Conservation (phyloP, 2,113 vertebrate genomes). For the Isichthys henryi region DNA sequence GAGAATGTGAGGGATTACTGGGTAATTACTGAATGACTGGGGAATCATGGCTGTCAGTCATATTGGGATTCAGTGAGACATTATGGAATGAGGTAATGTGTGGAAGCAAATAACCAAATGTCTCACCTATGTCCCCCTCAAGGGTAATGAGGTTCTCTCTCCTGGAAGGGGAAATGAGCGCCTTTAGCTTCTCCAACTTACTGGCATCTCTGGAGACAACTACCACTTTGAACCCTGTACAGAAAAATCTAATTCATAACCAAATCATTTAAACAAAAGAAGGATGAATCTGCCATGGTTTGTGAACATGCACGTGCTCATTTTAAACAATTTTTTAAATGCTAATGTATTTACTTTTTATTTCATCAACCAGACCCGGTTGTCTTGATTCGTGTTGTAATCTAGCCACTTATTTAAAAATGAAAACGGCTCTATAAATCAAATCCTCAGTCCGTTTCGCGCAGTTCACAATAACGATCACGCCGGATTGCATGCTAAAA, state of each 20-base stretch:
- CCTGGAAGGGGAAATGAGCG: constrained; percentile 53
- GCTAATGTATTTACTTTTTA: background rate
- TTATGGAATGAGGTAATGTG: background rate
- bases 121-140: constrained; percentile 68
- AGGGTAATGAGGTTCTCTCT: constrained; percentile 60
- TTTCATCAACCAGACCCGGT: background rate
- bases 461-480: background rate
- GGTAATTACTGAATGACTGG: background rate
- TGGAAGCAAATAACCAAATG: background rate
- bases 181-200: constrained; percentile 58
- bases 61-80: background rate
- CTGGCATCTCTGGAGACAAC: constrained; percentile 66
- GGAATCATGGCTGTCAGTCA: background rate
- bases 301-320: background rate
- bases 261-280: background rate
- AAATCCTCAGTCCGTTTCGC: background rate
- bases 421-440: background rate
- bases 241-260: background rate
- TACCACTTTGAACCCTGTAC: constrained; percentile 63
- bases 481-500: background rate
- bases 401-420: background rate
- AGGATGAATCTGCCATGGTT: background rate
- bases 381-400: background rate
- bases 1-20: background rate
- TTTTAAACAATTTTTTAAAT: background rate